Evolutionary conservation across 2,888 invertebrate species (phyloP), one percentile per base, ranked within the genome.

Genomic region (Philaethria dido): DNA sequence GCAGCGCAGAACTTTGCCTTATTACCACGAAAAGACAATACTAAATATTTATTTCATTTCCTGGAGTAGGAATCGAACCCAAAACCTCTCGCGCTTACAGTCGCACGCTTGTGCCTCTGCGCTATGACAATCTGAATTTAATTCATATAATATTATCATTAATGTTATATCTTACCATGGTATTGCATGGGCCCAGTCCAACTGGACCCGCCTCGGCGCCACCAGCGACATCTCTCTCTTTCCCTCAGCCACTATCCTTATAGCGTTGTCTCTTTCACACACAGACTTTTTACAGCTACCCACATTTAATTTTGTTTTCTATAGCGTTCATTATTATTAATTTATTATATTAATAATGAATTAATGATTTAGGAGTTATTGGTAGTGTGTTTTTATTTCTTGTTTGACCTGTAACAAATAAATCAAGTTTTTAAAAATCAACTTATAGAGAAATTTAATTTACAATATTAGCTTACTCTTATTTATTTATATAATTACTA

Each of bases 171-270:
- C 86, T 84, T 82, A 92, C 92, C 92, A 92, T 74, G 90, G 92
- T 76, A 90, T 88, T 11, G 82, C 77, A 66, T 82, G 88, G 9
- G 89, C 83, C 92, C 92, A 92, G 71, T 88, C 91, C 60, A 92
- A 74, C 71, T 90, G 90, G 68, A 91, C 90, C 69, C 89, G 75
- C 66, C 91, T 80, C 1, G 92, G 92, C 48, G 92, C 92, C 4
- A 92, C 85, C 63, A 92, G 79, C 80, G 92, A 92, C 92, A 92
- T 92, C 50, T 69, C 70, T 70, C 66, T 68, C 69, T 78, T 69
- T 73, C 68, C 70, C 29, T 75, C 78, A 75, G 76, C 81, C 80
- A 81, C 81, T 73, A 69, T 65, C 44, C 36, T 14, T 55, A 22
- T 64, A 59, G 52, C 39, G 11, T 11, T 65, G 44, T 62, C 61